Conservation (phyloP, 2,113 vertebrate genomes). For the Lepus americanus region DNA sequence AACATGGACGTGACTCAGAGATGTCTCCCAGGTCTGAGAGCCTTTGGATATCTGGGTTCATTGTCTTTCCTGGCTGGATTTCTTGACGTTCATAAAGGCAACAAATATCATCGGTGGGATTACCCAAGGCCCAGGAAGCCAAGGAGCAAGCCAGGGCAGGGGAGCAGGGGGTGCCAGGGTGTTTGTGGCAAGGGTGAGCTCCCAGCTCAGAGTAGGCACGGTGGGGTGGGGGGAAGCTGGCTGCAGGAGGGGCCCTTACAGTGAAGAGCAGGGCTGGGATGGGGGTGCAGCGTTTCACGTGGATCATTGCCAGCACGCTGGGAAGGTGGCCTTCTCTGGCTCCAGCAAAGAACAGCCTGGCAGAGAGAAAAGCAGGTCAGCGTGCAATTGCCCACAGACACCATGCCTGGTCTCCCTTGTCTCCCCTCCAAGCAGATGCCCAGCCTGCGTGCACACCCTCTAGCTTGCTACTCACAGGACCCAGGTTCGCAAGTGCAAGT, state of each 20-base stretch:
- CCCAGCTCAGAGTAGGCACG: background rate
- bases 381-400: background rate
- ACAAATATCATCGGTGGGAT: background rate
- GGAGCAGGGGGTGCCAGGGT: background rate
- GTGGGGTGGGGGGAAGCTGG: background rate
- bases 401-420: background rate
- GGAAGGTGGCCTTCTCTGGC: constrained; percentile 96
- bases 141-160: background rate
- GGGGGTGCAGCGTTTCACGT: constrained; percentile 94
- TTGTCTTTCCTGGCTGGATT: background rate
- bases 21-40: constrained; percentile 5
- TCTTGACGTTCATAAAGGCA: background rate
- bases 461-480: background rate
- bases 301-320: constrained; percentile 95
- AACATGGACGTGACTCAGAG: background rate
- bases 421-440: background rate
- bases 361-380: constrained; percentile 64
- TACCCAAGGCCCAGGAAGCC: background rate
- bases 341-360: constrained; percentile 95
- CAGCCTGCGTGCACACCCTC: background rate
- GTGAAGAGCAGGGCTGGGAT: constrained; percentile 96
- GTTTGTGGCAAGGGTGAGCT: background rate
- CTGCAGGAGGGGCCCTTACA: constrained; percentile 86
- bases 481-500: constrained; percentile 1
- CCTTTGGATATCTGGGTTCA: background rate